Percentiles rank a stretch among this genome's conserved stretches.
Evolutionary conservation across 2,888 invertebrate genomes (phyloP).

Genomic region (Eugnorisma glareosa): DNA sequence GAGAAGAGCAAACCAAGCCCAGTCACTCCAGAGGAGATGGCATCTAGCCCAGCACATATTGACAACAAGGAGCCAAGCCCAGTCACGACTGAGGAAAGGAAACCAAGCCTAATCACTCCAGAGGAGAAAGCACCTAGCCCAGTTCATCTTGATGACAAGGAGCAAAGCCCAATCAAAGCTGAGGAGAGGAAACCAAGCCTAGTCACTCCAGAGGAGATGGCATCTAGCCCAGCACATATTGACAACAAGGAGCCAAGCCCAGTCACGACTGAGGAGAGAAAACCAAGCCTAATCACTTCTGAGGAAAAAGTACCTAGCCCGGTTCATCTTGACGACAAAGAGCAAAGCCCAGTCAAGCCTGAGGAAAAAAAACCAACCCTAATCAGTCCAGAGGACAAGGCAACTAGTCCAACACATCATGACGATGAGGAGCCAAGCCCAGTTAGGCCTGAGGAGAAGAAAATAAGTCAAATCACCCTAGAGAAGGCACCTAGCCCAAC

Average conservation of each 20-base stretch:
- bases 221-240: neutral
- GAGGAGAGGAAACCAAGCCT: no score
- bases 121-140: neutral
- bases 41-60: no score
- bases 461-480: neutral
- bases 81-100: no score
- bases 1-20: neutral
- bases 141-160: no score
- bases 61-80: no score
- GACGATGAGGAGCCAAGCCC: neutral
- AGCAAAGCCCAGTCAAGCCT: neutral
- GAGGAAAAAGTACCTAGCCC: neutral
- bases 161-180: no score
- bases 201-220: no score
- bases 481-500: neutral
- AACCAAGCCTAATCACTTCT: no score
- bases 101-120: no score
- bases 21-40: neutral
- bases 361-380: constrained; percentile 11
- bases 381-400: no score
- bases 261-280: no score
- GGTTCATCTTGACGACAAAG: neutral
- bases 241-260: neutral
- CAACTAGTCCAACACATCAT: neutral
- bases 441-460: neutral